Evolutionary conservation across 2,888 invertebrate genomes (phyloP), one percentile per base, ranked within the genome.

Genomic region (Scaeva pyrastri): DNA sequence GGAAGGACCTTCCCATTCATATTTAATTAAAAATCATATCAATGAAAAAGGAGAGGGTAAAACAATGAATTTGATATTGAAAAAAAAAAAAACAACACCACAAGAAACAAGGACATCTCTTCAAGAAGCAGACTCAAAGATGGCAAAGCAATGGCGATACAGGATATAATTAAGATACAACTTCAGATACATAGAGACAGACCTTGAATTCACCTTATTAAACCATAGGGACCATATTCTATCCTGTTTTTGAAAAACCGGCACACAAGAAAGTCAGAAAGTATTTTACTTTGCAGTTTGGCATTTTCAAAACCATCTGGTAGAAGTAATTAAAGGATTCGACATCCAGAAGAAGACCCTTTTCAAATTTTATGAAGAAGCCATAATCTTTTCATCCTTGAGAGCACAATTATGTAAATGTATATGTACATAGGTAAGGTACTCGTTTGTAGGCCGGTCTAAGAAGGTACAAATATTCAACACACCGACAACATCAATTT

Each of bases 1-100:
- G 23, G 19, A 41, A 21, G n/a, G 55, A 56, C 56, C 39, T 39
- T 41, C 56, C 66, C 71, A 76, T 75, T 71, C 81, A 64, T 71
- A 56, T 76, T 81, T 81, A 81, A 81, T 81, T 81, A 75, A 81
- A 81, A 81, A 64, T 41, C 62, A 74, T 55, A 43, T 74, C 60
- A 60, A 68, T 60, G 12, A 43, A 60, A 77, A 77, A 21, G 21
- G 21, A 52, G 23, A 19, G 31, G 50, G 43, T 43, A 68, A 14
- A 23, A 14, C 36, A 66, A 48, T 31, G 48, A 48, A 48, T 48
- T 50, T 68, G 50, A 66, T 19, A 8, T 66, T 16, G 12, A 6
- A 16, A 36, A 39, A 41, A 60, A 12, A 39, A 7, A 58, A 10
- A 19, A 16, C n/a, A 62, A 43, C 0, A 2, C 62, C 45, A 48